Evolutionary conservation across 92 coral and sea anemone genomes (phyloP), one percentile per base, ranked within the genome.

Genomic region (Heteractis magnifica): DNA sequence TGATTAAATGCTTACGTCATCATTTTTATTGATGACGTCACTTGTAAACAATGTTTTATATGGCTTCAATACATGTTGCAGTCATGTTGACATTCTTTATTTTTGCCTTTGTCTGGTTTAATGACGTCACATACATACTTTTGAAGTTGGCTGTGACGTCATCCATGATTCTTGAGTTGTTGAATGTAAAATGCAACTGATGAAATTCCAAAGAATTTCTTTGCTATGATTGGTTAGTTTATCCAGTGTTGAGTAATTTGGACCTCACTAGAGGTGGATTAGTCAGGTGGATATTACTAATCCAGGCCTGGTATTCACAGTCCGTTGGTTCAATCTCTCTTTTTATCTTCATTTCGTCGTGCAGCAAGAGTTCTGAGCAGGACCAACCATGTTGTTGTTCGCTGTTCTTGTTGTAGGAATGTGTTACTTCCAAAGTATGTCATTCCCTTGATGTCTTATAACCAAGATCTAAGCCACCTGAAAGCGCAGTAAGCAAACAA

Each of bases 51-150:
- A 18, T 59, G 65, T 59, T 19, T 64, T 64, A 15, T 5, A 64
- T 23, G 23, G 7, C 21, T 64, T 68, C 44, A 68, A 68, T 62
- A 34, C 1, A 62, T 62, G 70, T 62, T 62, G 70, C 70, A 62
- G 70, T 62, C 70, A 62, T 18, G 20, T 23, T 23, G 18, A 48
- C 73, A n/a, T 68, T 68, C 4, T 68, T n/a, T 15, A 26, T 20
- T 68, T 4, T 68, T 68, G 49, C 73, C 21, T 64, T 19, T 16
- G 20, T 13, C 48, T 68, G 18, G 70, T n/a, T 58, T 68, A 20
- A 68, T 68, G 73, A 68, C 73, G 73, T 68, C 73, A 68, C 11
- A 6, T 26, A 68, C 73, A 62, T 62, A n/a, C 73, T 68, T 68
- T 68, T 26, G 73, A 68, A 68, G 73, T 68, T 26, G 49, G 23